These are phyloP conservation scores for Cheilosia pagana DNA, from an alignment of 2,888 invertebrate species.

Conservation along the genomic window DNA sequence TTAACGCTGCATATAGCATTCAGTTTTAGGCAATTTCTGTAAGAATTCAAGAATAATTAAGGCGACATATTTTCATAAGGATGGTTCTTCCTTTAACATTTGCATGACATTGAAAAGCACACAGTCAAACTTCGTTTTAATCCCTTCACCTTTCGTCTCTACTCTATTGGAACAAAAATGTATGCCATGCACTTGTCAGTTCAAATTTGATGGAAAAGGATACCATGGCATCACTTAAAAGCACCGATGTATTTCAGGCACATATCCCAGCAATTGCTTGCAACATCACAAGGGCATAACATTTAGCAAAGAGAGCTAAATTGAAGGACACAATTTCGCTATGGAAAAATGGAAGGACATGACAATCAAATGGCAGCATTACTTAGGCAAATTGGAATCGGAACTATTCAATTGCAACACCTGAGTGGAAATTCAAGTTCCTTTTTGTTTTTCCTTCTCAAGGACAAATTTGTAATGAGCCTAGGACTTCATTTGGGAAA, in stretches of 20 bases:
- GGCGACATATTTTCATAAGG: background rate
- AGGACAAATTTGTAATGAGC: conserved; percentile 5
- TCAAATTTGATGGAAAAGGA: conserved; percentile 36
- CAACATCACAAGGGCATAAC: conserved; percentile 47
- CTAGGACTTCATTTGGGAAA: no score
- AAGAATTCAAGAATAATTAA: background rate
- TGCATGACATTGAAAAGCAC: conserved; percentile 1
- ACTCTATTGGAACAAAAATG: background rate
- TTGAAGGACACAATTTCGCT: conserved; percentile 26
- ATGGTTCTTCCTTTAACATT: background rate
- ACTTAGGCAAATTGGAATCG: conserved; percentile 72
- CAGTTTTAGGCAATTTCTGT: background rate
- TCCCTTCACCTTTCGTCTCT: conserved; percentile 12
- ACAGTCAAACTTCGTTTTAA: conserved; percentile 25
- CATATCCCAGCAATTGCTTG: conserved; percentile 33
- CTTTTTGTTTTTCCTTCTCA: background rate
- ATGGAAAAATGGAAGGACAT: conserved; percentile 30
- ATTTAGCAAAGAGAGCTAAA: conserved; percentile 10
- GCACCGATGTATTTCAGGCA: conserved; percentile 30
- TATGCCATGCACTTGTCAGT: conserved; percentile 30
- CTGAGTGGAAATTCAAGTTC: background rate
- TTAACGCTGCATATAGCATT: background rate
- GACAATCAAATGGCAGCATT: conserved; percentile 63
- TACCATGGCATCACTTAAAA: conserved; percentile 38
- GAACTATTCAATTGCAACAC: conserved; percentile 55